Evolutionary conservation across 2,888 invertebrate genomes (phyloP), one percentile per base, ranked within the genome.

Genomic region (Boloria selene): DNA sequence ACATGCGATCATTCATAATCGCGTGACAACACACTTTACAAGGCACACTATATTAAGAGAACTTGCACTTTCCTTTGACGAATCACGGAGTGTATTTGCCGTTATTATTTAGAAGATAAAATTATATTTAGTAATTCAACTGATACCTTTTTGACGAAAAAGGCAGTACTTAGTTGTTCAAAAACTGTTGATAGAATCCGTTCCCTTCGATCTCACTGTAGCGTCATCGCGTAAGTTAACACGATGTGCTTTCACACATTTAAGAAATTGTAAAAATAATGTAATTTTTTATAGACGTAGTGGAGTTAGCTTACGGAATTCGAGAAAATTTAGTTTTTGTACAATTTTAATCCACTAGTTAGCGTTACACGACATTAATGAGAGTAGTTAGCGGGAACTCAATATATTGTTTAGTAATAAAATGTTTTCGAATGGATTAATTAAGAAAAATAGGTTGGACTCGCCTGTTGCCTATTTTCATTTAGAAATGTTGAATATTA

Each of bases 301-400:
- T 77, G 73, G 77, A 71, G 71, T 80, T 86, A 87, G 85, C 84
- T 84, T 86, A 88, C 73, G 80, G 79, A 76, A 80, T 84, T 83
- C 80, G 79, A 81, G 67, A 81, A 81, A 38, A 82, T 84, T 83
- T 90, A 89, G 89, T 87, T 90, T 90, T 91, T 91, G 85, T 91
- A 91, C 89, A 85, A 88, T 83, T 82, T 77, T 75, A 79, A 82
- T 79, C 83, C 86, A 87, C 85, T 87, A 87, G 84, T 83, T 86
- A 84, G 83, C 79, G 79, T 67, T 65, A 83, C 84, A 84, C 81
- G 74, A 79, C 78, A 76, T 75, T 75, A 76, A 50, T 17, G 26
- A 44, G 44, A 55, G 4, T 44, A 42, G 22, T 44, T 55, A 18
- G 58, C 47, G 6, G 70, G 63, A 61, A 69, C 61, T 42, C 50